Percentiles rank a stretch among this genome's conserved stretches.
Evolutionary conservation across 2,797 vertebrate species (phyloP).

Genomic region (Gephyroberyx darwinii): DNA sequence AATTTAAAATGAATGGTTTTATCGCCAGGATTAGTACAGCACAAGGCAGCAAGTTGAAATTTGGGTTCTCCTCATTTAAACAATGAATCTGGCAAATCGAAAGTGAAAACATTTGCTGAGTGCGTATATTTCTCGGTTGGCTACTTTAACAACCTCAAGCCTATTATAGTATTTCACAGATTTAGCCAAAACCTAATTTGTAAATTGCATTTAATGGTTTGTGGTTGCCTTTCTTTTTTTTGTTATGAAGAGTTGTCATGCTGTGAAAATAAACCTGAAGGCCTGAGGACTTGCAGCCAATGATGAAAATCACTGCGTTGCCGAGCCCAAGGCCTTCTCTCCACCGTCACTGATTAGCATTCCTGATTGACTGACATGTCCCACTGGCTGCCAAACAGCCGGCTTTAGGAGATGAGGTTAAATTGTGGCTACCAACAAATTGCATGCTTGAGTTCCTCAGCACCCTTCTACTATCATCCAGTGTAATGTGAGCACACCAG

Average conservation of each 20-base stretch:
- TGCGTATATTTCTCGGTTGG: slow-evolving; percentile 52
- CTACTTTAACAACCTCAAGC: slow-evolving; percentile 46
- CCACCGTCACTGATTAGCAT: slow-evolving; percentile 73
- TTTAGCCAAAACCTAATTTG: slow-evolving; percentile 75
- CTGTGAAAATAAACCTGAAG: slow-evolving; percentile 82
- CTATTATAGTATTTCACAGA: slow-evolving; percentile 65
- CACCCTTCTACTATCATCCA: slow-evolving; percentile 76
- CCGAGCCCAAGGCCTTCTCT: slow-evolving; percentile 55
- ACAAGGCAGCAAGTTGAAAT: slow-evolving; percentile 4
- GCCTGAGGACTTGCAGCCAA: slow-evolving; percentile 69
- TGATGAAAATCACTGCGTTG: slow-evolving; percentile 78
- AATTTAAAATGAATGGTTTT: slow-evolving; percentile 26
- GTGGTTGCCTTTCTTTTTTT: slow-evolving; percentile 66
- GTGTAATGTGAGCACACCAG: slow-evolving; percentile 80
- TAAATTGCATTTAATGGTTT: slow-evolving; percentile 77
- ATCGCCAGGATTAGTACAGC: not conserved
- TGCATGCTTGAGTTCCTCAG: slow-evolving; percentile 80
- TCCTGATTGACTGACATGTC: slow-evolving; percentile 79
- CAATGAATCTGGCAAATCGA: slow-evolving; percentile 59
- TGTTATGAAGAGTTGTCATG: slow-evolving; percentile 76
- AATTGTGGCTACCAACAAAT: slow-evolving; percentile 84
- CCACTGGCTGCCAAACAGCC: slow-evolving; percentile 72
- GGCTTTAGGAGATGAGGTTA: slow-evolving; percentile 80
- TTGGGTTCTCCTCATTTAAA: slow-evolving; percentile 40
- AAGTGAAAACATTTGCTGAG: slow-evolving; percentile 70